phyloP scores from a whole-genome alignment of 2,888 invertebrate species.

The Campoplex nolae region DNA sequence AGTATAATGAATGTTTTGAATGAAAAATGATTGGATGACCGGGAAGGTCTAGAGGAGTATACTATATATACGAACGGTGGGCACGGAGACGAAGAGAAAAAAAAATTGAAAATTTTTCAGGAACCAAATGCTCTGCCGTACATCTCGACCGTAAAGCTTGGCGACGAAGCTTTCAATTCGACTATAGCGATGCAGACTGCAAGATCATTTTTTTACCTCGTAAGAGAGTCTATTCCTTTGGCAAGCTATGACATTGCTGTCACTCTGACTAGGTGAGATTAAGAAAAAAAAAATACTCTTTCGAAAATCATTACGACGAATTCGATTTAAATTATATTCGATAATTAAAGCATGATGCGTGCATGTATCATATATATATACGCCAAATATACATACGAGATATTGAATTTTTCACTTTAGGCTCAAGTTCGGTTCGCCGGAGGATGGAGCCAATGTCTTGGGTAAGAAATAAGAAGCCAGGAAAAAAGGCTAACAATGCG shows the following conservation, averaged over 20 bases:
- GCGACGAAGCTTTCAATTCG: background rate
- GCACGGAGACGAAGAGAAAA: no score
- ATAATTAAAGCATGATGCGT: no score
- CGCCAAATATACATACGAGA: no score
- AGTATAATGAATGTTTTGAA: background rate
- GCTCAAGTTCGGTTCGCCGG: background rate
- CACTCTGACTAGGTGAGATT: constrained; percentile 46
- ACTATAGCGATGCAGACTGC: background rate
- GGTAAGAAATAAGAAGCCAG: background rate
- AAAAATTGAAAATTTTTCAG: background rate
- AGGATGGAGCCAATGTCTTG: background rate
- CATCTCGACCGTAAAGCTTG: background rate
- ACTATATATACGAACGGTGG: background rate
- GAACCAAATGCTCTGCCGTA: background rate
- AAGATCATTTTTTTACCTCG: constrained; percentile 3
- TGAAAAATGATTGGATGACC: background rate
- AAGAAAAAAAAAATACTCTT: background rate
- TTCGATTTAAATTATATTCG: no score
- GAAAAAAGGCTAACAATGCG: no score
- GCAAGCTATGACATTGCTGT: constrained; percentile 42
- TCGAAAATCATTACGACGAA: background rate
- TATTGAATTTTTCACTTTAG: background rate
- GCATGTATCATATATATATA: no score
- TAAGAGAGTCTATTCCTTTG: constrained; percentile 38
- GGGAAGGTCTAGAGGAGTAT: no score